A percentile compares a stretch with the other conserved stretches of the same genome.
Conservation (phyloP, 2,113 vertebrate genomes). For the Apistogramma diplotaenia region DNA sequence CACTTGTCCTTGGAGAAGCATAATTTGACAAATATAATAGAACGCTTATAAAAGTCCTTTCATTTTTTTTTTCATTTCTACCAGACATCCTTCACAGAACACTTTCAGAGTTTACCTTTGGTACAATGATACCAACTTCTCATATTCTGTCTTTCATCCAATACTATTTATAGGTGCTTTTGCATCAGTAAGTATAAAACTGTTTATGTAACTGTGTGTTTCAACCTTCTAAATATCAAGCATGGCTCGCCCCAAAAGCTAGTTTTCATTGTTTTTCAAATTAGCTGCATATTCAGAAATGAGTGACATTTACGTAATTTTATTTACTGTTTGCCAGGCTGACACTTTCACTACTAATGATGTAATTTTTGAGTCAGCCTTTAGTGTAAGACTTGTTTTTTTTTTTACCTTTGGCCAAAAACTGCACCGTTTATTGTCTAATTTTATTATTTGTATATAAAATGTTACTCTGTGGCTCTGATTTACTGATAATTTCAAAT, state of each 20-base stretch:
- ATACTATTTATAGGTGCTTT: not conserved
- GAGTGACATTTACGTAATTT: not conserved
- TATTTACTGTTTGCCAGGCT: not conserved
- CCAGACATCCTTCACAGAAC: not conserved
- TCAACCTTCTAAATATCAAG: not conserved
- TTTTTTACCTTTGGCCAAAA: not conserved
- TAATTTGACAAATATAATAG: conserved; percentile 15
- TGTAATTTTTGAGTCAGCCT: not conserved
- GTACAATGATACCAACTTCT: not conserved
- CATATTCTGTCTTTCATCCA: not conserved
- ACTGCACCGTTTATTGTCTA: not conserved
- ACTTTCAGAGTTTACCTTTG: not conserved
- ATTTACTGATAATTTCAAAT: too few relatives aligned
- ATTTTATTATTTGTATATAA: not conserved
- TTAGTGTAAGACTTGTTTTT: not conserved
- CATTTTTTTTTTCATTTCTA: not conserved
- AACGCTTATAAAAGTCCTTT: conserved; percentile 3
- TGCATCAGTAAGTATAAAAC: not conserved
- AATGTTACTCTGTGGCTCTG: not conserved
- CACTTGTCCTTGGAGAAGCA: conserved; percentile 23
- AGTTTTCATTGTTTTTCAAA: not conserved
- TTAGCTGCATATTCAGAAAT: not conserved
- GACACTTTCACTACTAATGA: not conserved
- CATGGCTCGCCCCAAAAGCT: not conserved
- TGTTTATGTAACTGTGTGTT: not conserved